These are phyloP conservation scores for Falco cherrug DNA, from an alignment of 2,797 vertebrate species.

Conservation along the genomic window DNA sequence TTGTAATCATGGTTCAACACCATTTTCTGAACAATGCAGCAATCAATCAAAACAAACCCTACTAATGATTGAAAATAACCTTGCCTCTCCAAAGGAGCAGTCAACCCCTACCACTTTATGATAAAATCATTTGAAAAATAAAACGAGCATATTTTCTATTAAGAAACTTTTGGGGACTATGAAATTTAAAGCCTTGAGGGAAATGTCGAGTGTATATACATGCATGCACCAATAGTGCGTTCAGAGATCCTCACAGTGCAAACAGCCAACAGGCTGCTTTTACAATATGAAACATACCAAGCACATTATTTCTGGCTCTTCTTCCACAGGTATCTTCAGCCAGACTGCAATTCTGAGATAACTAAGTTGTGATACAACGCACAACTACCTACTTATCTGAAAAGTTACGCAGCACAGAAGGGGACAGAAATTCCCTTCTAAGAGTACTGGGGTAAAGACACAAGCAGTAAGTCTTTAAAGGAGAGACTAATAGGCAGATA, in stretches of 20 bases:
- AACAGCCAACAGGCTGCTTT: not conserved
- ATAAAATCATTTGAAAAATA: not conserved
- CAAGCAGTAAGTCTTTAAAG: not conserved
- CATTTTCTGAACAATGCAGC: not conserved
- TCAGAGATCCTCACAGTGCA: accelerated
- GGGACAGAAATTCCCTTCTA: not conserved
- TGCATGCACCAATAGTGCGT: not conserved
- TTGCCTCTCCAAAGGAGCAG: not conserved
- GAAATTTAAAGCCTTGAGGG: not conserved
- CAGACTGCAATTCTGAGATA: not conserved
- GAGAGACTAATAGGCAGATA: not conserved
- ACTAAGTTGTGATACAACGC: not conserved
- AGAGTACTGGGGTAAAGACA: not conserved
- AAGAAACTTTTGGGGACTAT: not conserved
- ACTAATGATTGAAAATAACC: not conserved
- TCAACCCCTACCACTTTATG: not conserved
- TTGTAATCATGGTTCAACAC: not conserved
- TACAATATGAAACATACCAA: not conserved
- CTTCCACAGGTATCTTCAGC: not conserved
- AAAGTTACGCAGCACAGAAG: not conserved
- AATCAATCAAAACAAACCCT: not conserved
- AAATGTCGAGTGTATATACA: not conserved
- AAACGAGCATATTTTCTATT: not conserved
- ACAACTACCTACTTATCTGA: not conserved
- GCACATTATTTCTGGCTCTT: not conserved